A percentile compares a stretch with the other conserved stretches of the same genome.
phyloP scores from a whole-genome alignment of 2,113 vertebrate genomes.

The Tinamus guttatus region DNA sequence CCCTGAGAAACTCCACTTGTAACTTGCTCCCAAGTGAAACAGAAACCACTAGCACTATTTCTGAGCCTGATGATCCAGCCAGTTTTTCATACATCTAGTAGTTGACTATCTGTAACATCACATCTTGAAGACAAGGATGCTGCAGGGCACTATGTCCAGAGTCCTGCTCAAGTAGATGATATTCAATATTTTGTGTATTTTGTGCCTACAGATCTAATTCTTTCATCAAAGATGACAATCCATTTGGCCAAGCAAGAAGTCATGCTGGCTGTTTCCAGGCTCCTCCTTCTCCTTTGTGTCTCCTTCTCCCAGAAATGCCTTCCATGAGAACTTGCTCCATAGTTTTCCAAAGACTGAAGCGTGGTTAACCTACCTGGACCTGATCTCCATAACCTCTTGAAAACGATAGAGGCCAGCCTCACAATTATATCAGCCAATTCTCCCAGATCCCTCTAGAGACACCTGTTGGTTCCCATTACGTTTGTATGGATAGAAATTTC shows the following conservation, averaged over 20 bases:
- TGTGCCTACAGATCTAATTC: background rate
- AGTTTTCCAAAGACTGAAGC: background rate
- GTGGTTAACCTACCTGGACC: background rate
- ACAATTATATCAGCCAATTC: background rate
- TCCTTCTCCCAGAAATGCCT: background rate
- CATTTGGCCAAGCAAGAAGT: background rate
- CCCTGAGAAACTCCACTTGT: background rate
- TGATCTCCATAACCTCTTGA: background rate
- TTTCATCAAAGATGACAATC: background rate
- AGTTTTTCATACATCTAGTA: background rate
- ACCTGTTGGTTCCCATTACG: background rate
- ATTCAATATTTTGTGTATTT: background rate
- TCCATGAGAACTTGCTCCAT: background rate
- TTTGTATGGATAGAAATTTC: background rate
- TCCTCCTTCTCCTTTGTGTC: fast-evolving
- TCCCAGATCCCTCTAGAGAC: background rate
- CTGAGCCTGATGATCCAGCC: background rate
- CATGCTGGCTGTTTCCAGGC: background rate
- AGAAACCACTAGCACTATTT: background rate
- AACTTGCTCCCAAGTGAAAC: background rate
- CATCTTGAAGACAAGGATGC: background rate
- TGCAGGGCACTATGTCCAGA: background rate
- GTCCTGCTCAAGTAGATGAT: background rate
- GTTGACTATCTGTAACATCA: background rate
- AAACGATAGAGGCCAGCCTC: background rate